Base-by-base conservation (phyloP, 2,797 vertebrate species). In the Helicolenus hilgendorfi region DNA sequence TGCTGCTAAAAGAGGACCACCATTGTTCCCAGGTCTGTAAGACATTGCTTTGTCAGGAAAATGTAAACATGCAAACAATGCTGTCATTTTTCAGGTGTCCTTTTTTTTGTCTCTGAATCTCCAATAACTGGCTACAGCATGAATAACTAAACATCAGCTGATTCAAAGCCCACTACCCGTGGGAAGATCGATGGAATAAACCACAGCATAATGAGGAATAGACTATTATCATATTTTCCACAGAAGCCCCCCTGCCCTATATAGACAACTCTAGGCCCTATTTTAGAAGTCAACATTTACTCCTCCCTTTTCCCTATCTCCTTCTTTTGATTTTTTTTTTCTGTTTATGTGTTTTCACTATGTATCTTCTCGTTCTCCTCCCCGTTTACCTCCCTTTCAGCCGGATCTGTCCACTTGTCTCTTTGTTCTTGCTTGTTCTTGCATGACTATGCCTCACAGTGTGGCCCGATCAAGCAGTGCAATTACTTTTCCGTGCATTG, bases 351-450 rank as follows among this genome's bases (percentile, higher is more conserved):
- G 41, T 69, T 75, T 55, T 14, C 26, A 56, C 15, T 20, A 29
- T 77, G 20, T 53, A 13, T 74, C 20, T 49, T 29, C 27, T 13
- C 72, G 2, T 64, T 27, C 24, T 60, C 8, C 5, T 67, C 29
- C 49, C 22, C 7, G 0, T 70, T 74, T 55, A 62, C 62, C 41
- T 71, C 58, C 24, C 20, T 27, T 36, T 72, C 20, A 58, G 27
- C 35, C 9, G 1, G 31, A 81, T 86, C 31, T n/a, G 33, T 15
- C 22, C 45, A 31, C 74, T 84, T 76, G n/a, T 77, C 58, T 79
- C 63, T 73, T 88, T 84, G 49, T 36, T 79, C 60, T 45, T 53
- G 72, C 22, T 63, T 68, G n/a, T 65, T 85, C 77, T 81, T 88
- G 73, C 78, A 36, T 92, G 76, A 76, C 81, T 58, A 26, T 18